Base-by-base conservation (phyloP, 2,113 vertebrate genomes). In the rabbit (Oryctolagus cuniculus) region DNA sequence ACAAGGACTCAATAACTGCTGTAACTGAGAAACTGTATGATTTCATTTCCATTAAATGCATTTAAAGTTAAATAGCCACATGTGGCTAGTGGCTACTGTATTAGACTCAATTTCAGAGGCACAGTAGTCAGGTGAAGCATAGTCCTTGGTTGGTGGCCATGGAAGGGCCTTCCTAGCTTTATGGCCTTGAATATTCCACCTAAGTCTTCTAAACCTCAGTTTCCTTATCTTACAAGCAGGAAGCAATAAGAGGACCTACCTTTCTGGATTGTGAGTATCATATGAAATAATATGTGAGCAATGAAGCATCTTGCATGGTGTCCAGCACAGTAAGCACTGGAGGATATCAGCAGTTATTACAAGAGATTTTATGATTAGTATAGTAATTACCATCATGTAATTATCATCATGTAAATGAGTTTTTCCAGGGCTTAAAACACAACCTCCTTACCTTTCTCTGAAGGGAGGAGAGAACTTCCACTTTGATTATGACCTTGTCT, bases 51-150 rank as follows among this genome's bases (percentile, higher is more conserved):
- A 31, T 80, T 58, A 29, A 77, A 63, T 74, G 31, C 49, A 51
- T n/a, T 67, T 90, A 67, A 73, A 88, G 29, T 89, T 72, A 94
- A 95, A 85, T 44, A 89, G 29, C 19, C n/a, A 34, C 49, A n/a
- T 17, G 27, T 82, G 38, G 16, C 16, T 72, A 27, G 21, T 90
- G 51, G 36, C 53, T 94, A 96, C 36, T 49, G 17, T 87, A 53
- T 27, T 87, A 27, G 29, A 66, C 72, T 84, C 44, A 55, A 27
- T 44, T 72, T 79, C 55, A 83, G 15, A 79, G 53, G 67, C 24
- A 16, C 36, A 58, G 7, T n/a, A 25, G 49, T 66, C 77, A 74
- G 61, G 55, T 77, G 10, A 58, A 74, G 25, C 24, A 12, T 55
- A 29, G 90, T 82, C 22, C 49, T 87, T 31, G 70, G 11, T 53